Evolutionary conservation across 2,888 invertebrate species (phyloP), one percentile per base, ranked within the genome.

Genomic region (Ctena decussata): DNA sequence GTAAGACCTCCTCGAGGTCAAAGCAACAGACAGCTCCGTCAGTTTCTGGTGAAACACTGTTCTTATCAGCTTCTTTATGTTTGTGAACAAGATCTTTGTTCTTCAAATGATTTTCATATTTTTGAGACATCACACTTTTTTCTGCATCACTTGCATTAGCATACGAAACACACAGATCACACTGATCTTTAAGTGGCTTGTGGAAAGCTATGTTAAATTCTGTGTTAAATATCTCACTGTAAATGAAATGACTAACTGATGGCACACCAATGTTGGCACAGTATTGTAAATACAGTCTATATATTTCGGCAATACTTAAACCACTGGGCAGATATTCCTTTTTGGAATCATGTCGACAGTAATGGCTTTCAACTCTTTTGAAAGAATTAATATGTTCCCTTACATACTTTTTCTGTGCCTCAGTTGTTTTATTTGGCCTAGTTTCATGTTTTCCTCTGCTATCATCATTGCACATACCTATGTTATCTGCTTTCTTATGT

Each of bases 181-280:
- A 80, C 32, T 77, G 77, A 44, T 86, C 80, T 65, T 86, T 83
- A 0, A 44, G 53, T 24, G 82, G 86, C 21, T 30, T 71, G 35
- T 83, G 49, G 72, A 83, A 83, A 12, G 35, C 75, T 11, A 79
- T 37, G 24, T 83, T 79, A 39, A 32, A 83, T 32, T 83, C 53
- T 5, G 39, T 57, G 35, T 79, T 65, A n/a, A 83, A 79, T 37
- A 79, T 57, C 30, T 71, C 27, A 30, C 78, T 37, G 39, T 82
- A 78, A 15, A 69, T 75, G 18, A 27, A 27, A 60, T 5, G 30
- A 60, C 60, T 60, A 11, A 60, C 30, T 60, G 8, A 27, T 3
- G 30, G 60, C 24, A 30, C 60, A 24, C 30, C 30, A 60, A 60
- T 18, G 8, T 3, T 60, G 8, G 27, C 60, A 60, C 60, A 60